Conservation (phyloP, 2,113 vertebrate genomes). For the Ictidomys tridecemlineatus region DNA sequence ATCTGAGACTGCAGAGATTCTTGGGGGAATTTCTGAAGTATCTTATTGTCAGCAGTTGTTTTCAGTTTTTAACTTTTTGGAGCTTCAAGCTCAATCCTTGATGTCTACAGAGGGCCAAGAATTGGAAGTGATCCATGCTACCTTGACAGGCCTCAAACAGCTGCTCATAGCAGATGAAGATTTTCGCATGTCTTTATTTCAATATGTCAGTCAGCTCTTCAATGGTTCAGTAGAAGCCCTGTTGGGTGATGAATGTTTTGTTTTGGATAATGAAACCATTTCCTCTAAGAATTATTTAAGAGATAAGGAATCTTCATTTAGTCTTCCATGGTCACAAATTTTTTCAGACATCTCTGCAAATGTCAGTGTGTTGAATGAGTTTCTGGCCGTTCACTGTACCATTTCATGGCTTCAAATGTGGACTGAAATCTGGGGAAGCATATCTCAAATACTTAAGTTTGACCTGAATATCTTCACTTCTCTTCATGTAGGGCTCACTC, state of each 20-base stretch:
- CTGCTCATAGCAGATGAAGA: constrained; percentile 72
- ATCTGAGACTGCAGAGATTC: constrained; percentile 73
- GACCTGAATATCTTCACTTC: constrained; percentile 73
- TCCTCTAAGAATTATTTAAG: constrained; percentile 61
- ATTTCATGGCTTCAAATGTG: constrained; percentile 82
- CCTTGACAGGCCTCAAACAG: constrained; percentile 75
- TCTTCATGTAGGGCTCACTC: constrained; percentile 72
- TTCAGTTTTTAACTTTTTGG: constrained; percentile 80
- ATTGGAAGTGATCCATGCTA: constrained; percentile 59
- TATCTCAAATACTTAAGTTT: constrained; percentile 71
- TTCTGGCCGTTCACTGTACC: constrained; percentile 79
- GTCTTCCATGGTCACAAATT: constrained; percentile 55
- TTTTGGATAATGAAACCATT: constrained; percentile 42
- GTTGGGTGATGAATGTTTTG: constrained; percentile 52
- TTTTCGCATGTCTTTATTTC: constrained; percentile 66
- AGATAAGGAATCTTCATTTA: constrained; percentile 20
- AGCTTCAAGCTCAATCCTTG: constrained; percentile 74
- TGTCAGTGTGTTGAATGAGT: neutral
- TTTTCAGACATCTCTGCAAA: constrained; percentile 72
- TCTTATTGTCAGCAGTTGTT: constrained; percentile 82
- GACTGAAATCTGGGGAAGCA: constrained; percentile 76
- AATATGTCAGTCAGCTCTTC: constrained; percentile 80
- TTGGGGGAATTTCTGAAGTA: constrained; percentile 77
- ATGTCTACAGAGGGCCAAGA: constrained; percentile 50
- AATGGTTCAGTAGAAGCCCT: constrained; percentile 14